A percentile compares a stretch with the other conserved stretches of the same genome.
Conservation (phyloP, 1,140 invertebrate species). For the Drosophila rhopaloa region DNA sequence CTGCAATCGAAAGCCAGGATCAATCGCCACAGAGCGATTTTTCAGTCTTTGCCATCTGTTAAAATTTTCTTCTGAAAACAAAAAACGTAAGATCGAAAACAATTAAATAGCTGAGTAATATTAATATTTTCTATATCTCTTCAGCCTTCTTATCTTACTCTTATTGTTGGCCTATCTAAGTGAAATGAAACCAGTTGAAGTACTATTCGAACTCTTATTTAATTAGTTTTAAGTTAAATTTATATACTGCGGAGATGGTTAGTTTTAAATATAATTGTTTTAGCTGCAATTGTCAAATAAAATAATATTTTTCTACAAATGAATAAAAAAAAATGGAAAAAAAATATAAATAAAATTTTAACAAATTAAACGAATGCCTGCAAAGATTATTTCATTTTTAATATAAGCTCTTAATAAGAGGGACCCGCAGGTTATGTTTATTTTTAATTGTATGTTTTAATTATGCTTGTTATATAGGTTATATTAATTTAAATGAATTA, state of each 20-base stretch:
- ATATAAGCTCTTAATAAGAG: no score
- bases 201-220: neutral
- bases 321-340: no score
- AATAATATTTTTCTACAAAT: no score
- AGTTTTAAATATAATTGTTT: neutral
- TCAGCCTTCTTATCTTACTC: conserved; percentile 26
- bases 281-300: no score
- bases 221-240: neutral
- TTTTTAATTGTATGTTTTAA: no score
- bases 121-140: neutral
- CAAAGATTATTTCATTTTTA: no score
- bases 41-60: conserved; percentile 19
- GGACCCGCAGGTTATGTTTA: no score
- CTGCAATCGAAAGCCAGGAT: conserved; percentile 31
- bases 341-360: no score
- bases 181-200: neutral
- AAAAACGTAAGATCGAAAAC: conserved; percentile 6
- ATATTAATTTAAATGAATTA: no score
- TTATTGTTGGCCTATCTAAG: neutral
- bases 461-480: no score
- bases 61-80: conserved; percentile 21
- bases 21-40: conserved; percentile 12
- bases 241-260: neutral
- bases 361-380: no score
- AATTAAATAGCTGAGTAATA: neutral